Evolutionary conservation across 2,888 invertebrate genomes (phyloP), one percentile per base, ranked within the genome.

Genomic region (Chydorus sphaericus): DNA sequence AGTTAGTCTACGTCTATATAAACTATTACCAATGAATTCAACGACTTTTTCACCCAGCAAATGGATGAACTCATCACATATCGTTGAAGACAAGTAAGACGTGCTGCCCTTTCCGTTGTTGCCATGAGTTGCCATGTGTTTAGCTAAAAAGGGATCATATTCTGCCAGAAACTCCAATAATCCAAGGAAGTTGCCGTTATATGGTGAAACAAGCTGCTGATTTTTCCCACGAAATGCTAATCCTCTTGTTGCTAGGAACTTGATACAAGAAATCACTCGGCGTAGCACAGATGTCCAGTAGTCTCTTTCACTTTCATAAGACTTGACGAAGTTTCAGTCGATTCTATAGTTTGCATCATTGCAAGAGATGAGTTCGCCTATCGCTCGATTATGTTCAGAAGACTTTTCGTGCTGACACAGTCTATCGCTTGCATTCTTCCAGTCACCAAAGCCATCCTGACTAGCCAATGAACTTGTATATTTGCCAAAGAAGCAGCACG

Each of bases 101-200:
- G 31, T n/a, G 14, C 33, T 51, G 33, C 51, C 51, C 31, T 51
- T 51, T 33, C 39, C 54, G 23, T 28, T 36, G 38, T 54, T 54
- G 14, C 38, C n/a, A 18, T 55, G 48, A 26, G 26, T 14, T 28
- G 48, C 16, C 31, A 59, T 57, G 55, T 60, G 59, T 37, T 33
- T n/a, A 37, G 50, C 54, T 48, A 60, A 30, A 56, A 59, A 61
- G 49, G 60, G 59, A 60, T 60, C 57, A 48, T 58, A 61, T 52
- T 60, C 57, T 28, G 57, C 55, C 48, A 61, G 53, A 26, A 60
- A 51, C 57, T 61, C 57, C 52, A 61, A 53, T 16, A 48, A 38
- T 29, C 30, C 53, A 23, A 57, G 30, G 48, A 49, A 58, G 48
- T 59, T 60, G 26, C 58, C 58, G 54, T 58, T 60, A 37, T 51